phyloP scores from a whole-genome alignment of 2,888 invertebrate species.

The Auanema sp. region DNA sequence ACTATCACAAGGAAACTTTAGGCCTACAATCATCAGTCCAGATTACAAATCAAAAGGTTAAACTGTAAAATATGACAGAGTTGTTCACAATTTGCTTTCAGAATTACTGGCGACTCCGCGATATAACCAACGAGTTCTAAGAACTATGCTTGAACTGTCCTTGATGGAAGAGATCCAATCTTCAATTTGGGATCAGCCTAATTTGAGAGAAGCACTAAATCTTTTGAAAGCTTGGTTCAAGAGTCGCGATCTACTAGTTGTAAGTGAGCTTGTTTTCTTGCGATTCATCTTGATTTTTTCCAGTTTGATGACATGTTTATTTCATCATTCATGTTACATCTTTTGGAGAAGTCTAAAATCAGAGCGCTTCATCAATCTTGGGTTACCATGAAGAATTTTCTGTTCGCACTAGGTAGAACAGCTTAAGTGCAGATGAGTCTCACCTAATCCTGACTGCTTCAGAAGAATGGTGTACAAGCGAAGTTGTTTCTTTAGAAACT shows the following conservation, averaged over 20 bases:
- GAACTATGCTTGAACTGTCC: slow-evolving; percentile 5
- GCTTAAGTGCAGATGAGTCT: too few species aligned
- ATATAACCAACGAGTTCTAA: slow-evolving; percentile 10
- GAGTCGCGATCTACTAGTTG: too few species aligned
- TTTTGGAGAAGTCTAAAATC: slow-evolving; percentile 2
- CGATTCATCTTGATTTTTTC: not conserved
- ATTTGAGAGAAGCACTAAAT: too few species aligned
- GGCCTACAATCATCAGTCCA: not conserved
- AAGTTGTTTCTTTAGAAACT: not conserved
- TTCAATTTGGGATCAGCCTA: too few species aligned
- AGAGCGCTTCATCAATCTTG: too few species aligned
- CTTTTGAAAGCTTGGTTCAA: too few species aligned
- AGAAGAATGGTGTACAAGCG: too few species aligned
- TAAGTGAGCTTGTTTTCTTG: not conserved
- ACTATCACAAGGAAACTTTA: not conserved
- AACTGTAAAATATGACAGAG: not conserved
- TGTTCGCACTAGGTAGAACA: too few species aligned
- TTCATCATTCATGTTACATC: slow-evolving; percentile 2
- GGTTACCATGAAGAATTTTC: too few species aligned
- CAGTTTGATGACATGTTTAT: slow-evolving; percentile 5
- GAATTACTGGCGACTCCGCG: slow-evolving; percentile 2
- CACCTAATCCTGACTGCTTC: too few species aligned
- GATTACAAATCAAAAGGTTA: slow-evolving; percentile 2
- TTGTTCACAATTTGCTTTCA: not conserved
- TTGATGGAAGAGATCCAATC: not conserved